Evolutionary conservation across 2,888 invertebrate species (phyloP).

Genomic region (Ariolimax columbianus): DNA sequence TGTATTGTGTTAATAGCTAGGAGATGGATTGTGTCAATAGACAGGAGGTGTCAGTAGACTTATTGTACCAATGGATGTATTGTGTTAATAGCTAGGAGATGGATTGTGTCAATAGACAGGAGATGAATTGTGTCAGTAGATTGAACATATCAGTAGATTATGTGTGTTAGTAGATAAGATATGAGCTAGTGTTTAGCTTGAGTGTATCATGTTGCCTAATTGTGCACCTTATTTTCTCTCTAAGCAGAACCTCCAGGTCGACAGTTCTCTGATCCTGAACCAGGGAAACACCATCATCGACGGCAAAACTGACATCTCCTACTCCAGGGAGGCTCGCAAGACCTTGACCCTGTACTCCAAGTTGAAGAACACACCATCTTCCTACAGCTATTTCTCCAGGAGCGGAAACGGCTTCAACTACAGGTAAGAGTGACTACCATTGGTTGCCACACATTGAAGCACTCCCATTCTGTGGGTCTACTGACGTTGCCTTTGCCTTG

Average conservation of each 20-base stretch:
- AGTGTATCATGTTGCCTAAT: not conserved
- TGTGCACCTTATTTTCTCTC: not conserved
- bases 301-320: slow-evolving; percentile 66
- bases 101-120: too few species aligned
- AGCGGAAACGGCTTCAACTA: slow-evolving; percentile 29
- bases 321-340: slow-evolving; percentile 64
- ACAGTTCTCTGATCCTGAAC: slow-evolving; percentile 59
- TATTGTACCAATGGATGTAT: not conserved
- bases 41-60: not conserved
- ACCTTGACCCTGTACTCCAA: slow-evolving; percentile 63
- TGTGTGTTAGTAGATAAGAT: not conserved
- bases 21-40: not conserved
- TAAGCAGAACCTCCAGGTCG: slow-evolving; percentile 55
- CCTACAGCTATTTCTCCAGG: slow-evolving; percentile 16
- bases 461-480: too few species aligned
- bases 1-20: too few species aligned
- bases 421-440: slow-evolving; percentile 1
- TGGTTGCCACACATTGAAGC: not conserved
- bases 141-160: not conserved
- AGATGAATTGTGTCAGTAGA: not conserved
- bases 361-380: slow-evolving; percentile 53
- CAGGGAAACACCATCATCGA: slow-evolving; percentile 59
- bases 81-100: not conserved
- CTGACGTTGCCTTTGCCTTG: too few species aligned
- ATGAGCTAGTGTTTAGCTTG: not conserved